phyloP scores from a whole-genome alignment of 2,113 vertebrate genomes.

The Rhagologus leucostigma region DNA sequence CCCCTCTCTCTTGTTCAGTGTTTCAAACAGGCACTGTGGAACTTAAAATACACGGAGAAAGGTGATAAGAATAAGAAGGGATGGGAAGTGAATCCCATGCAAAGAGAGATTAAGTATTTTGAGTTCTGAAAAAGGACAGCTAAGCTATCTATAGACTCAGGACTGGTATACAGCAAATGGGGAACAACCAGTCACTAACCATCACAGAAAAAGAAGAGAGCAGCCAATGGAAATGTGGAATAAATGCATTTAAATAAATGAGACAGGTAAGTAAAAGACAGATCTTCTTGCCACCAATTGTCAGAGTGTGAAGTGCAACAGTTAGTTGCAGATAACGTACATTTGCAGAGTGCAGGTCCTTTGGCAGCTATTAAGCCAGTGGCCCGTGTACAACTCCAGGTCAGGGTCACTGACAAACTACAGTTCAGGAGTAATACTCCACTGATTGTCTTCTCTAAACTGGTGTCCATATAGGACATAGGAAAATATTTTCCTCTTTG shows the following conservation, averaged over 20 bases:
- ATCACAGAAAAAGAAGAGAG: background rate
- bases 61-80: background rate
- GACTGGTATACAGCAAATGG: background rate
- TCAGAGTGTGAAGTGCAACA: background rate
- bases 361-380: background rate
- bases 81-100: background rate
- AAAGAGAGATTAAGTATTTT: background rate
- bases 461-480: background rate
- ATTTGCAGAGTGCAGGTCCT: background rate
- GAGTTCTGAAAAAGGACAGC: background rate
- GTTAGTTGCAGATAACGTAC: background rate
- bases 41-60: background rate
- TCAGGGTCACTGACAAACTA: background rate
- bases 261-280: background rate
- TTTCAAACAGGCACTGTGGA: background rate
- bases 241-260: background rate
- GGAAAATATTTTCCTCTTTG: background rate
- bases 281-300: background rate
- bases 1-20: background rate
- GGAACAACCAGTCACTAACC: background rate
- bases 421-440: background rate
- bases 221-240: background rate
- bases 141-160: background rate
- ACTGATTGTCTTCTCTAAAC: background rate
- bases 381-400: background rate